Evolutionary conservation across 1,140 invertebrate species (phyloP).

Genomic region (Solen grandis): DNA sequence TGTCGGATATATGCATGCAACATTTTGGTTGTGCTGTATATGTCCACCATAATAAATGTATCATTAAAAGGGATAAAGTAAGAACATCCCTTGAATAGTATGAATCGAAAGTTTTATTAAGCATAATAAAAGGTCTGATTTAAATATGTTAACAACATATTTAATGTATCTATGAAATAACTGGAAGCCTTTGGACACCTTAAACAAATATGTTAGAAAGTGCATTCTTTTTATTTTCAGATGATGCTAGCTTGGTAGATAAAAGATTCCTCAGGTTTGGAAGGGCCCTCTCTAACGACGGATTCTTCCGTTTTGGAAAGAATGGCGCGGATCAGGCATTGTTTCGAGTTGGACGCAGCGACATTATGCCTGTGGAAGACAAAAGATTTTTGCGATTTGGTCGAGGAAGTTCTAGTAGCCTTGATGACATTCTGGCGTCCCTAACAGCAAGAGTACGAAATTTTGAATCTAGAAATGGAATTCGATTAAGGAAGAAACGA

Average conservation of each 20-base stretch:
- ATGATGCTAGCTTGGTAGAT: constrained; percentile 45
- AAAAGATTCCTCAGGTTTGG: constrained; percentile 75
- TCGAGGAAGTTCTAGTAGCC: constrained; percentile 49
- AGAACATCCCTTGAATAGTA: not conserved
- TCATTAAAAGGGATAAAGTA: no score
- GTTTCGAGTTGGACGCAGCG: constrained; percentile 62
- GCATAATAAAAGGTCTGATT: not conserved
- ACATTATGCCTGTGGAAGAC: constrained; percentile 56
- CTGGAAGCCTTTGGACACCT: not conserved
- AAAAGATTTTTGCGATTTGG: constrained; percentile 77
- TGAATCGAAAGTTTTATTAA: not conserved
- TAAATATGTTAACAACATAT: constrained; percentile 12
- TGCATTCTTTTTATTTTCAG: constrained; percentile 40
- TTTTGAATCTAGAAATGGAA: constrained; percentile 48
- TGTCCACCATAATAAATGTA: no score
- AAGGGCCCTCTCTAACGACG: constrained; percentile 64
- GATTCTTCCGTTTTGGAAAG: constrained; percentile 74
- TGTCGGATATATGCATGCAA: no score
- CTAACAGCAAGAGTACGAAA: constrained; percentile 54
- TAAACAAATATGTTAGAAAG: not conserved
- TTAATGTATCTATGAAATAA: not conserved
- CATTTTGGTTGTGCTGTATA: no score
- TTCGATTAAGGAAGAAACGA: constrained; percentile 60
- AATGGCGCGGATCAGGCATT: constrained; percentile 57
- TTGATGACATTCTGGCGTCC: constrained; percentile 57